Evolutionary conservation across 2,113 vertebrate genomes (phyloP), one percentile per base, ranked within the genome.

Genomic region (Spea bombifrons): DNA sequence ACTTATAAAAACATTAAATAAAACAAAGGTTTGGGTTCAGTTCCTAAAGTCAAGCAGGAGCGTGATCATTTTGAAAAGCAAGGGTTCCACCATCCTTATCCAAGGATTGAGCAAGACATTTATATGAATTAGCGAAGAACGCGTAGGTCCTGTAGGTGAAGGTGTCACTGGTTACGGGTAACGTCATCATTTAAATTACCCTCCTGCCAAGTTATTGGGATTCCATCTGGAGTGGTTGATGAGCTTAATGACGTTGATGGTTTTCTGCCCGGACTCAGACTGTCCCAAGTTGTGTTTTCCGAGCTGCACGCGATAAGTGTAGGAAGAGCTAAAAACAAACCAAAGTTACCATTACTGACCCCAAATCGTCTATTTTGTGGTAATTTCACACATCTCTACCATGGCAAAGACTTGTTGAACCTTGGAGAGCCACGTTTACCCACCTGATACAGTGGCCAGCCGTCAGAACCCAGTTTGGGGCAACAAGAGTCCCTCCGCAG

Each of bases 391-490:
- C 30, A 30, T 2, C 30, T 30, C 30, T 30, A 30, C 30, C 30
- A 30, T 30, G 30, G 30, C 30, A 30, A 30, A 30, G 30, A 30
- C 30, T 30, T 30, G 30, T 30, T 30, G 30, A 59, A 59, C 55
- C 55, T 1, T 59, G 55, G 55, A 13, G 30, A 59, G 15, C 55
- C 55, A 13, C 15, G 8, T 59, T 13, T 15, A 45, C 44, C 0
- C 88, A 98, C 95, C 92, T 94, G 90, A 95, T 93, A 75, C 95
- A 97, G 82, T 96, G 96, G 75, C 94, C 95, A 0, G 96, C 96
- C 0, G 96, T 98, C 81, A 97, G 90, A 73, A 97, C 95, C 83
- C 91, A 94, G 81, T 85, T 84, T 0, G 75, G 1, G 4, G 86
- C 83, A 55, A 97, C 94, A 72, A 97, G 87, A 75, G 92, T 94